Conservation (phyloP, 2,888 invertebrate species). For the Xanthorhoe designata region DNA sequence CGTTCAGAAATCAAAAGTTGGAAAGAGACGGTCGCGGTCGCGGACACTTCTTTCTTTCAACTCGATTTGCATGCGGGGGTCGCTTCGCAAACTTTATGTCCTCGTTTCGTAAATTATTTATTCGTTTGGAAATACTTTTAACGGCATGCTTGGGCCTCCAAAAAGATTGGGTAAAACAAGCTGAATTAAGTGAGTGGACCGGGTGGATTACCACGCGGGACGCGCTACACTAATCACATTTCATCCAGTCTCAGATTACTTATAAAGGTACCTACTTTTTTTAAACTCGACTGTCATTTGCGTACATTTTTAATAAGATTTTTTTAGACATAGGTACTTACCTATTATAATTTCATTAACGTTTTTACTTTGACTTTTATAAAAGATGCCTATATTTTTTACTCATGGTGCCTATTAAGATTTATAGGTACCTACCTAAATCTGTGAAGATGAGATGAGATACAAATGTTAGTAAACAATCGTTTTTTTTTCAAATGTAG, state of each 20-base stretch:
- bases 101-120: conserved; percentile 85
- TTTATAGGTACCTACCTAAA: too few relatives aligned
- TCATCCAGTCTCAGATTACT: conserved; percentile 55
- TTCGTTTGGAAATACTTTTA: conserved; percentile 84
- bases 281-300: conserved; percentile 14
- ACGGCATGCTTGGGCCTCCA: conserved; percentile 71
- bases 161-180: conserved; percentile 78
- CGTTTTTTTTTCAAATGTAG: too few relatives aligned
- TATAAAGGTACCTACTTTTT: conserved; percentile 15
- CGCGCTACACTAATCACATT: conserved; percentile 60
- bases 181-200: conserved; percentile 76
- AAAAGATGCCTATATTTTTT: too few relatives aligned
- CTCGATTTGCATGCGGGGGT: conserved; percentile 84
- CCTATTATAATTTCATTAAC: background rate
- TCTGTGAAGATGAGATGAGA: too few relatives aligned
- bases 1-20: conserved; percentile 48
- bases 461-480: too few relatives aligned
- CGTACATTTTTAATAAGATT: conserved; percentile 1
- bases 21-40: conserved; percentile 71
- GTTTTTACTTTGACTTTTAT: background rate
- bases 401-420: too few relatives aligned
- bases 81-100: conserved; percentile 84
- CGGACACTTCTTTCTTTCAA: conserved; percentile 80
- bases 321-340: conserved; percentile 1
- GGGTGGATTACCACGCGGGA: conserved; percentile 65